A percentile compares a stretch with the other conserved stretches of the same genome.
Evolutionary conservation across 2,113 vertebrate species (phyloP).

Genomic region (Percina caprodes): DNA sequence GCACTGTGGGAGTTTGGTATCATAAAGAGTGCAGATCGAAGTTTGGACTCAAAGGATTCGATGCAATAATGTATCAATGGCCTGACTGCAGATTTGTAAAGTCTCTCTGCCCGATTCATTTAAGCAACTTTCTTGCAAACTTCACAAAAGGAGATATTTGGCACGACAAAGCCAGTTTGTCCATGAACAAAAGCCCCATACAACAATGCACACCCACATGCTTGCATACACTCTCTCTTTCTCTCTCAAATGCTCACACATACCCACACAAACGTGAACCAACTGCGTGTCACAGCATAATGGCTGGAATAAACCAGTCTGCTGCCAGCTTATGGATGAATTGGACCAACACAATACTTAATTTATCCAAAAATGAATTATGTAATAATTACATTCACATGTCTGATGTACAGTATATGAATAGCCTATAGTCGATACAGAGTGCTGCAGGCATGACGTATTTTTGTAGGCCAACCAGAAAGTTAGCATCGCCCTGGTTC

Average conservation of each 20-base stretch:
- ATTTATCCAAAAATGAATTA: not conserved
- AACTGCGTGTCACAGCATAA: slow-evolving; percentile 58
- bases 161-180: slow-evolving; percentile 29
- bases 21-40: slow-evolving; percentile 59
- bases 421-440: too few relatives aligned
- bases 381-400: not conserved
- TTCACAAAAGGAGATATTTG: slow-evolving; percentile 57
- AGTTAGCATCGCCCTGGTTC: too few relatives aligned
- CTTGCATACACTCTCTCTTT: slow-evolving; percentile 9
- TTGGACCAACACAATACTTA: not conserved
- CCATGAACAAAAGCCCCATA: slow-evolving; percentile 51
- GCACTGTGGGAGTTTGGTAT: slow-evolving; percentile 53
- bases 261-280: slow-evolving; percentile 58
- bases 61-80: slow-evolving; percentile 53
- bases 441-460: too few relatives aligned
- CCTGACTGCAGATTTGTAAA: slow-evolving; percentile 42
- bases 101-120: slow-evolving; percentile 47
- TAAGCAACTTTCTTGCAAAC: slow-evolving; percentile 46
- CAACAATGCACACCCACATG: slow-evolving; percentile 45
- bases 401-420: not conserved
- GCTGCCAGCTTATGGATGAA: slow-evolving; percentile 16
- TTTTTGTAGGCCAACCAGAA: too few relatives aligned
- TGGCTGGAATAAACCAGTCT: slow-evolving; percentile 23
- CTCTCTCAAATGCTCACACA: slow-evolving; percentile 21
- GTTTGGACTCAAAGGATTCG: slow-evolving; percentile 56